Evolutionary conservation across 1,140 invertebrate species (phyloP).

Genomic region (Sitobion miscanthi): DNA sequence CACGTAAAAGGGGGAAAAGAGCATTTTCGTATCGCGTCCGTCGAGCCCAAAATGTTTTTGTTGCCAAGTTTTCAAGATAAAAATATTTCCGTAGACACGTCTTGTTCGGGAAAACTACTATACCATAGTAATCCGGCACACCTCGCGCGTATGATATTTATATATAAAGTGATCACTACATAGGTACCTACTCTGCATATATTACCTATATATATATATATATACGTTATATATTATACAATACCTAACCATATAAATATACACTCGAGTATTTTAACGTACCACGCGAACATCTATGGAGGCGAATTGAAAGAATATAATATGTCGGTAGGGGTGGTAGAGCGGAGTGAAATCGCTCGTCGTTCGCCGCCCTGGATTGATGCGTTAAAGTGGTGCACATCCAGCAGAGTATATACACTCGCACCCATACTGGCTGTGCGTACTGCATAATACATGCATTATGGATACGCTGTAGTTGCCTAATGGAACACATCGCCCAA

Average conservation of each 20-base stretch:
- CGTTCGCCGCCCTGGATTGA: constrained; percentile 12
- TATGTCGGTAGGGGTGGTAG: not conserved
- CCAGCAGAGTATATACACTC: not conserved
- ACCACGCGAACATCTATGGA: not conserved
- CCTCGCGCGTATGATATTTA: not conserved
- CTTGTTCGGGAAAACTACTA: not conserved
- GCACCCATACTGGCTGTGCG: not conserved
- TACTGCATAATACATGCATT: constrained; percentile 50
- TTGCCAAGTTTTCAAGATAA: not conserved
- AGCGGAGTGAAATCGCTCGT: not conserved
- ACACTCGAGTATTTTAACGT: not conserved
- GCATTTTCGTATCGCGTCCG: not conserved
- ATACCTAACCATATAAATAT: not conserved
- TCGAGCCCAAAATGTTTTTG: not conserved
- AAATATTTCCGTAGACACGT: not conserved
- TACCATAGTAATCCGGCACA: not conserved
- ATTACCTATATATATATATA: not conserved
- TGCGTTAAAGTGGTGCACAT: constrained; percentile 32
- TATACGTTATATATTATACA: not conserved
- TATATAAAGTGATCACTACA: not conserved
- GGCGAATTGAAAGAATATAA: not conserved
- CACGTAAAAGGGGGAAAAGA: not conserved
- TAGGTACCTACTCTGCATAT: not conserved
- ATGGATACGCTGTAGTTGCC: not conserved
- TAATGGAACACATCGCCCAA: constrained; percentile 44